phyloP scores from a whole-genome alignment of 2,113 vertebrate species.

The Lates calcarifer region DNA sequence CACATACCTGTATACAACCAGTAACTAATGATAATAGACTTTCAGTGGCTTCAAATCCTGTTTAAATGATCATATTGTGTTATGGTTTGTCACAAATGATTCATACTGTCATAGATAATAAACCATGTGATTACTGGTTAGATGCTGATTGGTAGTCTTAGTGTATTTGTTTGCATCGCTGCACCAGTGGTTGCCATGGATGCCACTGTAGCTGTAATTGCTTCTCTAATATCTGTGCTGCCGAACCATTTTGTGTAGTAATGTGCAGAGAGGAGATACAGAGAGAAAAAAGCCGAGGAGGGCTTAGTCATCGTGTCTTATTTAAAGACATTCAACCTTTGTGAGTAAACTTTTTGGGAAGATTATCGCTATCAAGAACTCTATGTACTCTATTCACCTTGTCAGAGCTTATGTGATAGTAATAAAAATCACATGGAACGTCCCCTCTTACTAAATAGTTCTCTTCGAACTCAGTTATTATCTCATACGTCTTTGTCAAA shows the following conservation, averaged over 20 bases:
- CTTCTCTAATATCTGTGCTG: background rate
- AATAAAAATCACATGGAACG: background rate
- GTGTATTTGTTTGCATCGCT: background rate
- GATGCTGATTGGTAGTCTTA: background rate
- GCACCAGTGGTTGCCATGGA: conserved; percentile 3
- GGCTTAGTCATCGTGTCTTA: background rate
- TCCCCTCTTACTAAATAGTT: background rate
- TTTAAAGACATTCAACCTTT: background rate
- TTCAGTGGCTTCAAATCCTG: background rate
- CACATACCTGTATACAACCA: background rate
- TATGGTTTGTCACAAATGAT: background rate
- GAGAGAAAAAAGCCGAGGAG: background rate
- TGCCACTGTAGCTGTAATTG: background rate
- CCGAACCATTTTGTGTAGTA: background rate
- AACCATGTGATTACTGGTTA: background rate
- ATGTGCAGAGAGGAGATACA: background rate
- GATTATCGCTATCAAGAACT: background rate
- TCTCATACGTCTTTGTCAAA: background rate
- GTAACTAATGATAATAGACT: background rate
- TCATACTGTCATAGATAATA: background rate
- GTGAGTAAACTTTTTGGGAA: background rate
- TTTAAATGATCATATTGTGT: background rate
- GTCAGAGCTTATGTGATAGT: background rate
- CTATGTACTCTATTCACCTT: background rate
- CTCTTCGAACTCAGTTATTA: background rate